Evolutionary conservation across 2,797 vertebrate genomes (phyloP), one percentile per base, ranked within the genome.

Genomic region (Enoplosus armatus): DNA sequence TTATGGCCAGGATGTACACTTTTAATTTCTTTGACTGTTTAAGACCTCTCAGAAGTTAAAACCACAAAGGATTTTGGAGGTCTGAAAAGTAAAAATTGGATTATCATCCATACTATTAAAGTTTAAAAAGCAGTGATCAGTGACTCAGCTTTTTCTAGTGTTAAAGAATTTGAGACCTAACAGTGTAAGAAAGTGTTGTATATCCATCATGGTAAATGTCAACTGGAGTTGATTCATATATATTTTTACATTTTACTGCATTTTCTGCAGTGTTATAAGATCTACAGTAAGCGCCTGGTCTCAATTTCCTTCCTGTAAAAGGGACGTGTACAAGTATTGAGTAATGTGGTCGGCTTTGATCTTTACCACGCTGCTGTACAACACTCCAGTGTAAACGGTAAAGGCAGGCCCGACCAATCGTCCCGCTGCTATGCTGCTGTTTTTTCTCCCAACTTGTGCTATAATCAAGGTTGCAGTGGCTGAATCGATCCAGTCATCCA

Each of bases 401-500:
- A 79, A 78, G 84, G 69, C 79, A 51, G 70, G 67, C 53, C 66
- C 68, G 6, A 66, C 85, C 87, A 83, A 80, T 86, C 26, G 16
- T 77, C 74, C 55, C 29, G 9, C 79, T 64, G 80, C 80, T 59
- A 54, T 77, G 41, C 63, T 62, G 80, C 70, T 74, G 64, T 87
- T 88, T 88, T 77, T 77, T 59, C 62, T 48, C 72, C 68, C 54
- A 75, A 80, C 80, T 53, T 11, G 15, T 77, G 78, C 86, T 85
- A 86, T 88, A 91, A 92, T 92, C 91, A 91, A 87, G 88, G 79
- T 75, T 78, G 75, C 71, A 73, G 83, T 85, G 80, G 83, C 68
- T 1, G 56, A 75, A 93, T 92, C 83, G 87, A 93, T 91, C 79
- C 58, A 48, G 45, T 75, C 68, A 10, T 72, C 80, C 76, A 84